Conservation (phyloP, 2,113 vertebrate species). For the Saccopteryx bilineata region DNA sequence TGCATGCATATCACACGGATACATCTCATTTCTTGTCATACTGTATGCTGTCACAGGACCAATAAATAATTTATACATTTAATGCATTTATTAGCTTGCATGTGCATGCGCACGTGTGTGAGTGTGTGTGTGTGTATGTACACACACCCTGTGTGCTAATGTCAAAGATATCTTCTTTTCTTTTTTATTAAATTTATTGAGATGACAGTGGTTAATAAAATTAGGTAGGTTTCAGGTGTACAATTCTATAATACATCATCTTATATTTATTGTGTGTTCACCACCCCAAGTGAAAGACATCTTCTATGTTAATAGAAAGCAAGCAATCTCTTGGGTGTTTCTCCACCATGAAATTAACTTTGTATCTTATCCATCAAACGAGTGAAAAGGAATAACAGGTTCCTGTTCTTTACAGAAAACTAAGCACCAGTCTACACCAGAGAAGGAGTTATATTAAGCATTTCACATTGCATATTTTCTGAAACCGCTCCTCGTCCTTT, state of each 20-base stretch:
- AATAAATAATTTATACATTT: slow-evolving; percentile 85
- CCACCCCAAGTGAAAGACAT: slow-evolving; percentile 62
- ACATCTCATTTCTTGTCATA: slow-evolving; percentile 72
- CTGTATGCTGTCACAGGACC: slow-evolving; percentile 65
- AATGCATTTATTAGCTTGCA: slow-evolving; percentile 79
- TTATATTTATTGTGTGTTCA: not conserved
- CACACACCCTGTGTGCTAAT: slow-evolving; percentile 28
- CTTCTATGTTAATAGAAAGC: slow-evolving; percentile 50
- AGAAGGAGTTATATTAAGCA: slow-evolving; percentile 52
- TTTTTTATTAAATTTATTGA: not conserved
- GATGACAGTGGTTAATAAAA: not conserved
- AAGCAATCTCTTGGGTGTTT: slow-evolving; percentile 68
- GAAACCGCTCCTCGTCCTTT: not conserved
- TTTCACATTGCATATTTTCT: not conserved
- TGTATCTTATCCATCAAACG: slow-evolving; percentile 69
- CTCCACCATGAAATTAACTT: slow-evolving; percentile 82
- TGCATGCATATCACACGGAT: slow-evolving; percentile 50
- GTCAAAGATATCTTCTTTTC: slow-evolving; percentile 66
- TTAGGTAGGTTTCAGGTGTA: not conserved
- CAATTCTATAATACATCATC: not conserved
- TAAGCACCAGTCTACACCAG: rapidly evolving
- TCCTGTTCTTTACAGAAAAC: slow-evolving; percentile 66
- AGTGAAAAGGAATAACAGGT: slow-evolving; percentile 33
- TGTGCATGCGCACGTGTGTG: not conserved
- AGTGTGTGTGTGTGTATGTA: not conserved